Base-by-base conservation (phyloP, 2,797 vertebrate species). In the Vultur gryphus region DNA sequence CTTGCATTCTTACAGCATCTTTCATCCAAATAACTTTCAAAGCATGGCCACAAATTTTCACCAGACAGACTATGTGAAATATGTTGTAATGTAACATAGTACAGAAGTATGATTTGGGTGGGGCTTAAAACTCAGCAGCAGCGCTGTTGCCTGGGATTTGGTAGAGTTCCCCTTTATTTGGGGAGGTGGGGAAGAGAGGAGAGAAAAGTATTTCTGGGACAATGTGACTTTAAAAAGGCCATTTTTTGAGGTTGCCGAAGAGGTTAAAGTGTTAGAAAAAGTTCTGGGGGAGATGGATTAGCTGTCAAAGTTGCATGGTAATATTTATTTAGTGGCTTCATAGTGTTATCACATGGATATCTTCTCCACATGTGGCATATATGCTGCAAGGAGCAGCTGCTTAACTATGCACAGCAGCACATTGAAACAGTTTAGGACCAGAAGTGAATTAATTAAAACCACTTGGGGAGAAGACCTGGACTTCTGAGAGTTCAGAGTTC, bases 381-480 rank as follows among this genome's bases (percentile, higher is more conserved):
- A 20, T 28, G 66, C 61, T 1, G 1, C 25, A 66, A 67, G 62
- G 39, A 94, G 64, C 85, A 70, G 62, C 85, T 89, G 85, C 62
- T 81, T 76, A 82, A 73, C 28, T 9, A 37, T 13, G n/a, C 83
- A 46, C 41, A 90, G 75, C 61, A 77, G 48, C 73, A 84, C 41
- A 35, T 1, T 79, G 91, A 89, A 90, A 57, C 64, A 61, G 69
- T 96, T 90, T 62, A 89, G 62, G 58, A 41, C 62, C 77, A 88
- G 77, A 93, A 94, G n/a, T 87, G n/a, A 90, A 70, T 87, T 72
- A 84, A 87, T 84, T 91, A 33, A 84, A 90, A 39, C 23, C 70
- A n/a, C 8, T 2, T 44, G 51, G 33, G 67, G 48, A 64, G 54
- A 67, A 89, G 77, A 76, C 39, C 37, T 64, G 58, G 16, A 2